Evolutionary conservation across 2,888 invertebrate genomes (phyloP).

Genomic region (Hanleya hanleyi): DNA sequence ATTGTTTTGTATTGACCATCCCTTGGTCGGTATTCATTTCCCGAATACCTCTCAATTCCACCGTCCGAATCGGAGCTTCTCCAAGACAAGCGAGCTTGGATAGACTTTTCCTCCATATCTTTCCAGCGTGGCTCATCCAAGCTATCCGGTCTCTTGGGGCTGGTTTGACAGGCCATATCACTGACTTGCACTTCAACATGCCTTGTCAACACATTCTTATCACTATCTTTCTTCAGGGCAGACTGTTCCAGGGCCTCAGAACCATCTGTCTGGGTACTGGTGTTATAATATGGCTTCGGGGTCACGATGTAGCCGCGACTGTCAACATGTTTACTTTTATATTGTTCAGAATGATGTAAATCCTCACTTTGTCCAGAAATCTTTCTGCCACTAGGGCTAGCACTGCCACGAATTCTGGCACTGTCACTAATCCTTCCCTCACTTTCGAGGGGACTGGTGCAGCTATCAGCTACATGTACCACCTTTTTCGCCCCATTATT

Average conservation of each 20-base stretch:
- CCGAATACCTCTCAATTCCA: not conserved
- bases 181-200: constrained; percentile 21
- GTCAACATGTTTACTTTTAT: not conserved
- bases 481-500: not conserved
- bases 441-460: not conserved
- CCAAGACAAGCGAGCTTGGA: constrained; percentile 31
- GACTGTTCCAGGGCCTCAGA: constrained; percentile 16
- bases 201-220: not conserved
- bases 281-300: constrained; percentile 65
- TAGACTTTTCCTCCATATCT: constrained; percentile 44
- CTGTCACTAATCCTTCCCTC: not conserved
- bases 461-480: not conserved
- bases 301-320: constrained; percentile 47
- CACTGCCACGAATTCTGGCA: not conserved
- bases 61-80: constrained; percentile 18
- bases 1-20: no score
- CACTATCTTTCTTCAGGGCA: constrained; percentile 5
- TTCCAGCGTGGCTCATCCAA: constrained; percentile 34
- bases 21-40: no score
- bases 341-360: not conserved
- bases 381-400: not conserved
- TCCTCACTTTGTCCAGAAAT: not conserved
- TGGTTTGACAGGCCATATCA: constrained; percentile 28
- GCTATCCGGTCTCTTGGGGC: constrained; percentile 22
- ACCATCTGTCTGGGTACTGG: constrained; percentile 66